These are phyloP conservation scores for Phainopepla nitens DNA, from an alignment of 2,113 vertebrate genomes.

Conservation along the genomic window DNA sequence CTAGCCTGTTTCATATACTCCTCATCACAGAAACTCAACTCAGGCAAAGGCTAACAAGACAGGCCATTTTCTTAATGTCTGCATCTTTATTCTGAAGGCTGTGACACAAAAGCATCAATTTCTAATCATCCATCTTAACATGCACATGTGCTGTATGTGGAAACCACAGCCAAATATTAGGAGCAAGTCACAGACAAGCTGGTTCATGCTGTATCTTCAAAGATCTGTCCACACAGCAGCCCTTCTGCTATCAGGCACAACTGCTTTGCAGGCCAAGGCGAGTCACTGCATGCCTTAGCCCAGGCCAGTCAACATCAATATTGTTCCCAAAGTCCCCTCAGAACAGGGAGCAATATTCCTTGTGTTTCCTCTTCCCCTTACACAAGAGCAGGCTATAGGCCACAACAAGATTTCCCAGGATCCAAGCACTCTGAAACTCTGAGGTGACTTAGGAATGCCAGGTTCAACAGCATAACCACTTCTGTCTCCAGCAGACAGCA, in stretches of 20 bases:
- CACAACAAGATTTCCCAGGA: not conserved
- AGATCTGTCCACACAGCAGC: not conserved
- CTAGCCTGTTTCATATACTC: not conserved
- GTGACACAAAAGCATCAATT: not conserved
- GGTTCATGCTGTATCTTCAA: not conserved
- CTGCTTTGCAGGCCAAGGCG: not conserved
- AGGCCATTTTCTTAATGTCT: not conserved
- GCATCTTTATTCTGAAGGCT: not conserved
- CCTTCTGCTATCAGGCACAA: not conserved
- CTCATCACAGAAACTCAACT: not conserved
- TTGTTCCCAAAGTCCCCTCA: not conserved
- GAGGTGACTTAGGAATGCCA: not conserved
- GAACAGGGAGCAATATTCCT: not conserved
- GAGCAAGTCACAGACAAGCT: not conserved
- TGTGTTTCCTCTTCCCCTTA: not conserved
- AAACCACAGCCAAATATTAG: not conserved
- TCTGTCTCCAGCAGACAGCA: not conserved
- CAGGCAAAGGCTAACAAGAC: not conserved
- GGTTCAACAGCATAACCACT: not conserved
- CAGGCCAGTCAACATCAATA: not conserved
- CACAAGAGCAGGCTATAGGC: not conserved
- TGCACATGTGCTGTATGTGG: accelerated
- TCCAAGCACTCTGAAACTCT: not conserved
- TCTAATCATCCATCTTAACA: not conserved
- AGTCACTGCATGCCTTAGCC: not conserved